These are phyloP conservation scores for Gastrophryne carolinensis DNA, from an alignment of 2,797 vertebrate genomes.

Conservation along the genomic window DNA sequence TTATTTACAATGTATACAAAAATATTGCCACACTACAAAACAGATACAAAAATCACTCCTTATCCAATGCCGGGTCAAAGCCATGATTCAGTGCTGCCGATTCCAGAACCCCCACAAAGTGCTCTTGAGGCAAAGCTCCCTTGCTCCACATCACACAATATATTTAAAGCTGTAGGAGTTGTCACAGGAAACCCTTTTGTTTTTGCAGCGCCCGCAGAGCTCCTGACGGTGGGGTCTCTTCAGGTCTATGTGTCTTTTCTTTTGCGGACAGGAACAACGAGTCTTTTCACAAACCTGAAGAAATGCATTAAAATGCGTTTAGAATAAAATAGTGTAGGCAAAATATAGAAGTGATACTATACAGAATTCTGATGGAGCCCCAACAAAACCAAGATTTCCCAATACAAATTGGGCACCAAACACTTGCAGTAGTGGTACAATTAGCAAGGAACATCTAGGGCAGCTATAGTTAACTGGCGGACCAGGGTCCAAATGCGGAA, in stretches of 20 bases:
- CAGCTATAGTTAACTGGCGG: too few relatives aligned
- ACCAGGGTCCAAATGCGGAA: too few relatives aligned
- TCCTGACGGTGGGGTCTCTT: slow-evolving; percentile 89
- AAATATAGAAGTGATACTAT: too few relatives aligned
- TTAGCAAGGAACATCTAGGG: too few relatives aligned
- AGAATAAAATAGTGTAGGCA: too few relatives aligned
- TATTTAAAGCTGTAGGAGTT: slow-evolving; percentile 91
- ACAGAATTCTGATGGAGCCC: too few relatives aligned
- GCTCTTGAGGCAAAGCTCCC: slow-evolving; percentile 22
- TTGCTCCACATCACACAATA: slow-evolving; percentile 70
- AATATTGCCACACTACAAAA: slow-evolving; percentile 23
- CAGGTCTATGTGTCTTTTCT: slow-evolving; percentile 87
- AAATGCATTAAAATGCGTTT: too few relatives aligned
- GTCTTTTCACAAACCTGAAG: slow-evolving; percentile 82
- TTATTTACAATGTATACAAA: slow-evolving; percentile 52
- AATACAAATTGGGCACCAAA: slow-evolving; percentile 15
- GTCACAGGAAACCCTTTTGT: slow-evolving; percentile 87
- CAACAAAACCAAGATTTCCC: background rate
- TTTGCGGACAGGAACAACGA: slow-evolving; percentile 83
- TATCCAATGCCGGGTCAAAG: slow-evolving; percentile 66
- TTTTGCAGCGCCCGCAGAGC: slow-evolving; percentile 89
- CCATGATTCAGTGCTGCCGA: slow-evolving; percentile 39
- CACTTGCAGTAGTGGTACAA: too few relatives aligned
- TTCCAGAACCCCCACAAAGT: slow-evolving; percentile 54
- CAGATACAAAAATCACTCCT: slow-evolving; percentile 58